Evolutionary conservation across 92 coral and sea anemone genomes (phyloP).

Genomic region (Parazoanthus swiftii): DNA sequence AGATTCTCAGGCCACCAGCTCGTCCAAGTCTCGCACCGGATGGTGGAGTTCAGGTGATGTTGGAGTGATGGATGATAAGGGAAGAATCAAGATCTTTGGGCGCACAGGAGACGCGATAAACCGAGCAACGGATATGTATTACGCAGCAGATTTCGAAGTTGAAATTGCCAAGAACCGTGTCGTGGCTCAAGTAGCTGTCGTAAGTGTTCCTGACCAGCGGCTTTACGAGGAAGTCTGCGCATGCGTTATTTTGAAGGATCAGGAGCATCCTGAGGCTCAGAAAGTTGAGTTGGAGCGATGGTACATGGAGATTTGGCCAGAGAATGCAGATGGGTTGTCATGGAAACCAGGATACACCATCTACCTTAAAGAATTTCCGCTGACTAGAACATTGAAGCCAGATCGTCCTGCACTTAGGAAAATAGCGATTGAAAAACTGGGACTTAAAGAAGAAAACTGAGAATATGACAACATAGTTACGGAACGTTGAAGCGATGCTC

Average conservation of each 20-base stretch:
- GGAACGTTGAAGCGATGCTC: too few species aligned
- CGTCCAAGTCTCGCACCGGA: slow-evolving; percentile 34
- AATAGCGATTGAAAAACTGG: not conserved
- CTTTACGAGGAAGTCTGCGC: too few species aligned
- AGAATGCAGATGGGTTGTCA: not conserved
- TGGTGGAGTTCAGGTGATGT: slow-evolving; percentile 31
- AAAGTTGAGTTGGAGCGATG: not conserved
- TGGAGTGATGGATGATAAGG: too few species aligned
- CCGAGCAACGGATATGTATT: slow-evolving; percentile 21
- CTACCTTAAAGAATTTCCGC: not conserved
- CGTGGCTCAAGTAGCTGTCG: too few species aligned
- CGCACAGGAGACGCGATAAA: slow-evolving; percentile 25
- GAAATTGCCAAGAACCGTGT: slow-evolving; percentile 29
- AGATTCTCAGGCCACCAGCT: not conserved
- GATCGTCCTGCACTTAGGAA: not conserved
- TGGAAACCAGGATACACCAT: not conserved
- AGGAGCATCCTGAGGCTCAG: slow-evolving; percentile 25
- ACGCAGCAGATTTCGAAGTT: slow-evolving; percentile 46
- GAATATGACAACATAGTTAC: not conserved
- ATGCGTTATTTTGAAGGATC: not conserved
- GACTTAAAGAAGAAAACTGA: not conserved
- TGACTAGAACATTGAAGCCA: not conserved
- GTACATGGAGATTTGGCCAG: not conserved
- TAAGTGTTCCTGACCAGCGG: too few species aligned
- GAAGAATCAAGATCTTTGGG: not conserved